These are phyloP conservation scores for Poeciliopsis infans DNA, from an alignment of 2,797 vertebrate genomes.

Conservation along the genomic window DNA sequence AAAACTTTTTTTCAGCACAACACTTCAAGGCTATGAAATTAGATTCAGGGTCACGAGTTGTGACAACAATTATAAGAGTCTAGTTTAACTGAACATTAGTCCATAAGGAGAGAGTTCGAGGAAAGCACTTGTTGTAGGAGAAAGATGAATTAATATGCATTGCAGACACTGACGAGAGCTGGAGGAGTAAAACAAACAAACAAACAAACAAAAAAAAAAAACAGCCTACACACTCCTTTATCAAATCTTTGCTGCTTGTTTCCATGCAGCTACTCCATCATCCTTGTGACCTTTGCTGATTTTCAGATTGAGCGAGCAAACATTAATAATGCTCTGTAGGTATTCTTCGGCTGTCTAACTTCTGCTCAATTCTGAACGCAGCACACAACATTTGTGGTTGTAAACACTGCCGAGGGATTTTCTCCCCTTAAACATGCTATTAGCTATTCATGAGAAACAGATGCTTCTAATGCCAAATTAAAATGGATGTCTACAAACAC, in stretches of 20 bases:
- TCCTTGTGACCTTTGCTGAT: constrained; percentile 45
- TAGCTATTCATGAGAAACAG: constrained; percentile 49
- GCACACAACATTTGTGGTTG: not conserved
- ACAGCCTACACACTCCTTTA: not conserved
- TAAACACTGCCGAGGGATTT: constrained; percentile 42
- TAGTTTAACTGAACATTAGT: not conserved
- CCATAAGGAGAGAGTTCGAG: not conserved
- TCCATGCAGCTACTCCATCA: constrained; percentile 22
- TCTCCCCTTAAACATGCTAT: constrained; percentile 31
- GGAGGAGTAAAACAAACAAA: not conserved
- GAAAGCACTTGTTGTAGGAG: not conserved
- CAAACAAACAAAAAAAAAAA: not conserved
- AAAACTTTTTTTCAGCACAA: not conserved
- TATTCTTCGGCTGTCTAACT: constrained; percentile 31
- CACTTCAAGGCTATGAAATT: not conserved
- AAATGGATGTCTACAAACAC: constrained; percentile 12
- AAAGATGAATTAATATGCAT: not conserved
- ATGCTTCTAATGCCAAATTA: constrained; percentile 26
- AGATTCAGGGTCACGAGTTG: not conserved
- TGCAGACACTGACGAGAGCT: not conserved
- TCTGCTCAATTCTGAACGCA: constrained; percentile 39
- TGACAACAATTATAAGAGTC: not conserved
- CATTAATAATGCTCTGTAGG: constrained; percentile 49
- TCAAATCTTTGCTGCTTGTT: constrained; percentile 13
- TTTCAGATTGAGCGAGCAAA: constrained; percentile 19